Base-by-base conservation (phyloP, 2,113 vertebrate species). In the Formicarius rufipectus region DNA sequence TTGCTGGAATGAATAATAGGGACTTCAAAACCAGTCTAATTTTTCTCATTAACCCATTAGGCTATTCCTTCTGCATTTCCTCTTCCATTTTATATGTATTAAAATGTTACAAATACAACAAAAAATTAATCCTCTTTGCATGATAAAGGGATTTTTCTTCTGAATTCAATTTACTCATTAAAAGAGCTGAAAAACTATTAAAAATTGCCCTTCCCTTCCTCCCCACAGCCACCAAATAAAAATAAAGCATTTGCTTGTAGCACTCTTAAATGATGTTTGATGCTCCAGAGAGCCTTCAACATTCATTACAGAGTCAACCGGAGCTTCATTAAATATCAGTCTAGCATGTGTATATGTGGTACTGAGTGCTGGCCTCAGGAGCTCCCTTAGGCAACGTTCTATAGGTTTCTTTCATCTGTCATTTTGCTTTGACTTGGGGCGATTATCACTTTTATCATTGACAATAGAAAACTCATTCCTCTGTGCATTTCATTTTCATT, bases 371-470 rank as follows among this genome's bases (percentile, higher is more conserved):
- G 50, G 95, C 97, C 95, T 84, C 69, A 33, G 89, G 96, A 95
- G 75, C 66, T 82, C 90, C 97, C 94, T 56, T 5, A 90, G 95
- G 97, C 82, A 0, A 91, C 81, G 77, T 97, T 94, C 95, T 92
- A 94, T 93, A 95, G 62, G 86, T 90, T 96, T 83, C 93, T 97
- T 96, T 97, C 95, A 94, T 96, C 95, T 96, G 95, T 97, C 97
- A 96, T 96, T 96, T 93, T 90, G 84, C 92, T 97, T 96, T 95
- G 92, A 89, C 96, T 97, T 8, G 66, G 74, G 91, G 93, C 24
- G 6, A 95, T 97, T 96, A 93, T 87, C 89, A 79, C 93, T 97
- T 96, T 97, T 96, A 97, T 97, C 97, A 89, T 2, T 94, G 96
- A 96, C 96, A 97, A 97, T 94, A 91, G 92, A 93, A 96, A 97